Evolutionary conservation across 2,113 vertebrate genomes (phyloP).

Genomic region (Campylorhamphus procurvoides): DNA sequence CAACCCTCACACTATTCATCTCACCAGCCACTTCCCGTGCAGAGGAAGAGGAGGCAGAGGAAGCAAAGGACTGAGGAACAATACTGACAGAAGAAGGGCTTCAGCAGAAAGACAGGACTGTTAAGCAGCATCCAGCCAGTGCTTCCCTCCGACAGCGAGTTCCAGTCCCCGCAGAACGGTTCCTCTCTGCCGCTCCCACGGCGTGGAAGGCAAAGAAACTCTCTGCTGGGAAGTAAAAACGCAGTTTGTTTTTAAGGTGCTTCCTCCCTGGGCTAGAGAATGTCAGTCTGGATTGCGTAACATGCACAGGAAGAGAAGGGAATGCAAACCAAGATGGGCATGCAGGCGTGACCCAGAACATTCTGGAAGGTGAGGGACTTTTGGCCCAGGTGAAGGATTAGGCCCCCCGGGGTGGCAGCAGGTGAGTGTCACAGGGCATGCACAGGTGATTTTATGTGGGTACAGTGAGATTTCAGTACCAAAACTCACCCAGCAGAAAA

Average conservation of each 20-base stretch:
- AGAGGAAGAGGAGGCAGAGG: neutral
- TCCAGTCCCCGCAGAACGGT: neutral
- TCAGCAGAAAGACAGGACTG: slow-evolving; percentile 7
- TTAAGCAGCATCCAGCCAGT: slow-evolving; percentile 3
- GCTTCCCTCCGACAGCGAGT: neutral
- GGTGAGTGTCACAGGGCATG: neutral
- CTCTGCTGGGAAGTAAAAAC: neutral
- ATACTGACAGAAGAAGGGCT: neutral
- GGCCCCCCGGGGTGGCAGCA: neutral
- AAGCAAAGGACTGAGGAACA: neutral
- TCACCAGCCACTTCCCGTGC: neutral
- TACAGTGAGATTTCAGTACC: neutral
- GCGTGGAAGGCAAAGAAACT: neutral
- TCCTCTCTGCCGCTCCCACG: neutral
- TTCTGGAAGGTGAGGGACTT: neutral
- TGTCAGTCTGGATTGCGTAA: neutral
- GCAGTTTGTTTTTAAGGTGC: neutral
- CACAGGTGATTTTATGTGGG: neutral
- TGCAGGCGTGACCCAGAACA: neutral
- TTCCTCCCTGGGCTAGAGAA: neutral
- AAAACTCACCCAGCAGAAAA: neutral
- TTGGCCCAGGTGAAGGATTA: neutral
- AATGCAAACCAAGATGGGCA: neutral
- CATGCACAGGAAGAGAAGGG: neutral
- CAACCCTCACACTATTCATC: neutral